phyloP scores from a whole-genome alignment of 2,888 invertebrate species.

The Syrphus vitripennis region DNA sequence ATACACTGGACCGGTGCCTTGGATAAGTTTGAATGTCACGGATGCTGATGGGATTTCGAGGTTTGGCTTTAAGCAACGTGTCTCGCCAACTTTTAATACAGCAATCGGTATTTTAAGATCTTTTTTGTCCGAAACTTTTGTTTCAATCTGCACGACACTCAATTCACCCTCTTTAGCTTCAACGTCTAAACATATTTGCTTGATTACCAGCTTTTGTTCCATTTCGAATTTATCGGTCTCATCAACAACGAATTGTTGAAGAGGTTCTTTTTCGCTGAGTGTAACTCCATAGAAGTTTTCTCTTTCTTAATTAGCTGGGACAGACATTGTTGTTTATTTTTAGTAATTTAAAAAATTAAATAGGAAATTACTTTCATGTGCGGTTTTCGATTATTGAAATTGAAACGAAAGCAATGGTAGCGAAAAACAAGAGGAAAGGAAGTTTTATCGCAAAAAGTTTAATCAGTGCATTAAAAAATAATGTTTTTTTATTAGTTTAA shows the following conservation, averaged over 20 bases:
- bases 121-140: constrained; percentile 76
- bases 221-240: constrained; percentile 82
- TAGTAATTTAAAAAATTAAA: not conserved
- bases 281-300: constrained; percentile 83
- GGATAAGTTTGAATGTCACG: constrained; percentile 90
- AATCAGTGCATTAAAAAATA: no score
- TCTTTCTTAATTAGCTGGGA: constrained; percentile 44
- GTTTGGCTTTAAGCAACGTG: constrained; percentile 88
- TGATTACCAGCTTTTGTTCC: constrained; percentile 89
- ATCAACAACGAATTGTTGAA: constrained; percentile 79
- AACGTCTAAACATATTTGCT: constrained; percentile 90
- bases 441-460: constrained; percentile 56
- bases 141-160: constrained; percentile 87
- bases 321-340: constrained; percentile 36
- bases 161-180: constrained; percentile 90
- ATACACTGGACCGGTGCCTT: constrained; percentile 91
- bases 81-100: constrained; percentile 89
- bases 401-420: constrained; percentile 23
- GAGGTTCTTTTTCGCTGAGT: constrained; percentile 87
- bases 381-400: not conserved
- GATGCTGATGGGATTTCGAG: constrained; percentile 93
- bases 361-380: constrained; percentile 47
- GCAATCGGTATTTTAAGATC: constrained; percentile 91
- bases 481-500: no score
- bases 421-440: constrained; percentile 24